Evolutionary conservation across 2,797 vertebrate genomes (phyloP).

Genomic region (Streptopelia turtur): DNA sequence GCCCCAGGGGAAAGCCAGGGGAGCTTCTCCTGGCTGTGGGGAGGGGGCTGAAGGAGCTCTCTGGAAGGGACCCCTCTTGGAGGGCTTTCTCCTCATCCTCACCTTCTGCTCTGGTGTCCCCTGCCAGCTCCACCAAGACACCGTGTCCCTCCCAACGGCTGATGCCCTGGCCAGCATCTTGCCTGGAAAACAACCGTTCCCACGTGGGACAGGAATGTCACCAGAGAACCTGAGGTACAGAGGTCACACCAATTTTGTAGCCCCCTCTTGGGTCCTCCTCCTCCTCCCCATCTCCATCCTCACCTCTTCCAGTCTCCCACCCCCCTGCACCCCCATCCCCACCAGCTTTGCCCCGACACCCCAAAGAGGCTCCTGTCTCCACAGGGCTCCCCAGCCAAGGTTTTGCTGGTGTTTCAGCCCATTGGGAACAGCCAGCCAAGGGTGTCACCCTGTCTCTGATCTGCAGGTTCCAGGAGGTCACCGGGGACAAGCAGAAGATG

Average conservation of each 20-base stretch:
- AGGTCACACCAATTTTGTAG: fast-evolving
- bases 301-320: neutral
- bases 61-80: too few species aligned
- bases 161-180: slow-evolving; percentile 76
- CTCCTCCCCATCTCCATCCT: neutral
- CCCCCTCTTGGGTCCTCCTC: neutral
- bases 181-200: neutral
- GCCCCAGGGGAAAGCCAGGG: neutral
- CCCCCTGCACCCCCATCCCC: neutral
- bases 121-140: slow-evolving; percentile 53
- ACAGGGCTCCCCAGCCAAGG: fast-evolving
- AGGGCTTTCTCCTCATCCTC: neutral
- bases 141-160: slow-evolving; percentile 59
- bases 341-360: too few species aligned
- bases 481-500: fast-evolving
- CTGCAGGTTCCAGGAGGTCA: neutral
- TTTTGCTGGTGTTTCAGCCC: neutral
- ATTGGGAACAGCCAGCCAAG: neutral
- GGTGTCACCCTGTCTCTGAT: neutral
- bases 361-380: neutral
- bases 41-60: neutral
- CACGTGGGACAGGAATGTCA: fast-evolving
- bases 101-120: neutral
- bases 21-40: neutral
- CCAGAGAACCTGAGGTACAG: fast-evolving